A percentile compares a stretch with the other conserved stretches of the same genome.
Evolutionary conservation across 2,888 invertebrate species (phyloP).

Genomic region (Vannuccia rotundouncinata): DNA sequence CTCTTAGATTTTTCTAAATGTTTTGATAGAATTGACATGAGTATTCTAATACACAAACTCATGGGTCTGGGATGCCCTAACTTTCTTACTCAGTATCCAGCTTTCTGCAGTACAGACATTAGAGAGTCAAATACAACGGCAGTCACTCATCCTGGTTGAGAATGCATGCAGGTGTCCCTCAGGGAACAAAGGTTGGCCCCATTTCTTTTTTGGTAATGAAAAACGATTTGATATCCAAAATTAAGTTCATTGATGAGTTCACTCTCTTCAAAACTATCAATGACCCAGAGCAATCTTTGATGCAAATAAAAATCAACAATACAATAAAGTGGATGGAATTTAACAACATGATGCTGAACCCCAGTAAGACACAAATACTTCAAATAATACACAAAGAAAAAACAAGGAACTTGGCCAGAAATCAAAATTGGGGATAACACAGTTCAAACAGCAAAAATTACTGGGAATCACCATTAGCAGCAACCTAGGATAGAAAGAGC

Average conservation of each 20-base stretch:
- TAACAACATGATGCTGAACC: neutral
- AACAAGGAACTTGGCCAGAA: neutral
- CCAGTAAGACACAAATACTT: neutral
- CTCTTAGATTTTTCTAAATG: conserved; percentile 2
- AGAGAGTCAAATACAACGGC: conserved; percentile 21
- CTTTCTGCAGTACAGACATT: conserved; percentile 21
- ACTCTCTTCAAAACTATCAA: neutral
- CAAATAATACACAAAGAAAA: neutral
- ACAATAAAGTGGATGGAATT: neutral
- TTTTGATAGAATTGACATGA: conserved; percentile 2
- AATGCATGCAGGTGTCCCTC: conserved; percentile 17
- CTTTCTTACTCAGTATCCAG: conserved; percentile 13
- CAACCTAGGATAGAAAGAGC: neutral
- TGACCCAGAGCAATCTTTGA: neutral
- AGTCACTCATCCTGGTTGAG: conserved; percentile 22
- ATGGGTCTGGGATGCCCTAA: conserved; percentile 16
- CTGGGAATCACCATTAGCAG: neutral
- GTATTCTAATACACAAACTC: conserved; percentile 14
- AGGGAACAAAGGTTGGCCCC: conserved; percentile 21
- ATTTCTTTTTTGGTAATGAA: neutral
- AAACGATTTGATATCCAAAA: neutral
- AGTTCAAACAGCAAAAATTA: neutral
- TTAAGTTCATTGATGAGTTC: neutral
- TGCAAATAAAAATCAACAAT: neutral
- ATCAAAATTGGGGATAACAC: neutral